Base-by-base conservation (phyloP, 2,113 vertebrate genomes). In the Coturnix japonica region DNA sequence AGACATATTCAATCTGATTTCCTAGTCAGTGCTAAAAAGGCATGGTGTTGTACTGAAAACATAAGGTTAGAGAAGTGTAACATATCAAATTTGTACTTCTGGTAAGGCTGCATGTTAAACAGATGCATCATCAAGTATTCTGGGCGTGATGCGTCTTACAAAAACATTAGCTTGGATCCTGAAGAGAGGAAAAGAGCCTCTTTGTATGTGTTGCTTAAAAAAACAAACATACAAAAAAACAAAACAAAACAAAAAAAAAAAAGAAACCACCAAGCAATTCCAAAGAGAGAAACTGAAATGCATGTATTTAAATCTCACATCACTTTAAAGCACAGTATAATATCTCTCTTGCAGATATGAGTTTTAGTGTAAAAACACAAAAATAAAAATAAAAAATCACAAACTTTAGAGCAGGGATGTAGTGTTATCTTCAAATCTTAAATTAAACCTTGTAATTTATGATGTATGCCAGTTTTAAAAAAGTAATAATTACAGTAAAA, bases 1-100 rank as follows among this genome's bases (percentile, higher is more conserved):
- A 96, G 92, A 95, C 89, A 96, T 95, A 94, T 89, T 90, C 95
- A 93, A 92, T 95, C 92, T 97, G 89, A 97, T 98, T 98, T 98
- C 92, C 91, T 82, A 94, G 94, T 87, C 95, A 78, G 79, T 87
- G 89, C 81, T 97, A 97, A 97, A 97, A 97, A 97, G 90, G 56
- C 95, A 87, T 43, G 75, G 78, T 75, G 85, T 77, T 96, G 76
- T 88, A 79, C 85, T 92, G 80, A 95, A 97, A 97, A 95, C 89
- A 91, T 74, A 90, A 97, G 92, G 90, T 95, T 96, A 96, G 95
- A 91, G 90, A 96, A 97, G 92, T 94, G 82, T 83, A 95, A 94
- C 94, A 17, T 87, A 94, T 87, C 91, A 94, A 60, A 95, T 95
- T 74, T 91, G 67, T 84, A 51, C 72, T 95, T 94, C 85, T 94